These are phyloP conservation scores for Tetrao urogallus DNA, from an alignment of 2,113 vertebrate genomes.

Conservation along the genomic window DNA sequence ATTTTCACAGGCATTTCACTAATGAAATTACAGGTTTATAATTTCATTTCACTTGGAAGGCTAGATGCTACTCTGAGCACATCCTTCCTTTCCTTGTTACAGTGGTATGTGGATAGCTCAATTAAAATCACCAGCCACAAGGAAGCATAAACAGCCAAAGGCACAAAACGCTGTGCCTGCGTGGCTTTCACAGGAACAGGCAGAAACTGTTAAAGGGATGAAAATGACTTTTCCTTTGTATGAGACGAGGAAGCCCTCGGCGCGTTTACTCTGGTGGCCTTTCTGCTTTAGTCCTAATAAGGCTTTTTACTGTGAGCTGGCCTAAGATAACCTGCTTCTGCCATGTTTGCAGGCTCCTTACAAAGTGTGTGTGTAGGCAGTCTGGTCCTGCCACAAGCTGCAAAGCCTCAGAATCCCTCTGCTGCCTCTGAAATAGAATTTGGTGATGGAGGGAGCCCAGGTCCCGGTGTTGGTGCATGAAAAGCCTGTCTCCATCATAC, in stretches of 20 bases:
- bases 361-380: neutral
- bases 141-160: constrained; percentile 19
- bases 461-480: neutral
- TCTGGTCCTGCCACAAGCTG: neutral
- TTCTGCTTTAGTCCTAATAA: constrained; percentile 14
- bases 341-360: neutral
- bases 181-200: neutral
- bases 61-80: constrained; percentile 24
- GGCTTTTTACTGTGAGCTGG: constrained; percentile 10
- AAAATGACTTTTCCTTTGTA: neutral
- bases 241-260: neutral
- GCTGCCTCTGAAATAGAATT: neutral
- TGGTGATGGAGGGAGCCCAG: neutral
- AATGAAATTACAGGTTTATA: constrained; percentile 31
- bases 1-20: constrained; percentile 41
- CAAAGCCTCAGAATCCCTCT: neutral
- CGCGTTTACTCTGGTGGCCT: constrained; percentile 9
- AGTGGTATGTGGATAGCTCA: neutral
- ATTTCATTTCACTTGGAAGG: constrained; percentile 31
- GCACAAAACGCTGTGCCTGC: neutral
- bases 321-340: constrained; percentile 32
- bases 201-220: neutral
- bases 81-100: constrained; percentile 42
- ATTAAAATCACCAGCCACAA: neutral
- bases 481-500: neutral